phyloP scores from a whole-genome alignment of 2,113 vertebrate species.

The Morone chrysops region DNA sequence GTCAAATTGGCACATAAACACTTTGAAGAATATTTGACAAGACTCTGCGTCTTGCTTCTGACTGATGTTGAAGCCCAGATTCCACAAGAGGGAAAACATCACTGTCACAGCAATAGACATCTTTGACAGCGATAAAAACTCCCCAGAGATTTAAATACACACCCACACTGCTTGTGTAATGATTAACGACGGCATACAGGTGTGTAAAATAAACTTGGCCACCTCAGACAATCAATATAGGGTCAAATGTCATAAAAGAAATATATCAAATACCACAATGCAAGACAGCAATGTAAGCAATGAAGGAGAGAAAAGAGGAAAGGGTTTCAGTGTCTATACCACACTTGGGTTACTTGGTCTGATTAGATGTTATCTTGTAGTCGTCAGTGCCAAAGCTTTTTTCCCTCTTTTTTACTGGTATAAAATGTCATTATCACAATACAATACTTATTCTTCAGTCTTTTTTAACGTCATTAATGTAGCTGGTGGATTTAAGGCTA shows the following conservation, averaged over 20 bases:
- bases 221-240: neutral
- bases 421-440: neutral
- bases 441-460: neutral
- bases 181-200: neutral
- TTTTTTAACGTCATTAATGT: neutral
- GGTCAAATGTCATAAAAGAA: neutral
- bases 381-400: neutral
- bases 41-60: neutral
- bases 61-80: constrained; percentile 13
- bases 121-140: neutral
- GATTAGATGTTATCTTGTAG: neutral
- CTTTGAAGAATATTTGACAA: neutral
- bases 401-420: neutral
- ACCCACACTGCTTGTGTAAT: neutral
- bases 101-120: constrained; percentile 16
- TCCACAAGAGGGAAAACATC: neutral
- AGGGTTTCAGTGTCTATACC: neutral
- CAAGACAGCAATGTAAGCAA: neutral
- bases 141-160: neutral
- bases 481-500: neutral
- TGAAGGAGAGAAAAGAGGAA: neutral
- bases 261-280: neutral
- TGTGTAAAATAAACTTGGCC: neutral
- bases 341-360: neutral
- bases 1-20: constrained; percentile 24